A percentile compares a stretch with the other conserved stretches of the same genome.
Conservation (phyloP, 2,113 vertebrate species). For the Pseudorectes ferrugineus region DNA sequence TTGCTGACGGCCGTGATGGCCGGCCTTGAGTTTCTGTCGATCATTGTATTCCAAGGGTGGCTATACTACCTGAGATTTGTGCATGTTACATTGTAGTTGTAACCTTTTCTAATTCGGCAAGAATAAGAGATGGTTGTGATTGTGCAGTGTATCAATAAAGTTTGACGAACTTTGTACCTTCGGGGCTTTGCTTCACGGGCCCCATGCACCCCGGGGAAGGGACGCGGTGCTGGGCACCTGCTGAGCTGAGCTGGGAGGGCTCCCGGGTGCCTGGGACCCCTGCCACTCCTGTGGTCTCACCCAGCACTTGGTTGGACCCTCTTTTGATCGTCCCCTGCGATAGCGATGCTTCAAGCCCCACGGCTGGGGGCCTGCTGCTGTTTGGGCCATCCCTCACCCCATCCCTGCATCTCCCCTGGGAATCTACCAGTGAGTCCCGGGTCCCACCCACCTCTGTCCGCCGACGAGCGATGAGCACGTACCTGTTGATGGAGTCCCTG, state of each 20-base stretch:
- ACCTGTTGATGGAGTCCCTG: neutral
- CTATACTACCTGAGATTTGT: slow-evolving; percentile 83
- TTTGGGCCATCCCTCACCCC: neutral
- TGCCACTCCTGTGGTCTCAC: rapidly evolving
- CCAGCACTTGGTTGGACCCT: neutral
- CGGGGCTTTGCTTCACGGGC: slow-evolving; percentile 63
- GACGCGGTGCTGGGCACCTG: neutral
- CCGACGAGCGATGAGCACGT: neutral
- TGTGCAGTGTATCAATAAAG: slow-evolving; percentile 89
- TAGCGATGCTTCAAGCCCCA: rapidly evolving
- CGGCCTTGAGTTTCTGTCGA: slow-evolving; percentile 70
- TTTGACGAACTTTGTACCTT: slow-evolving; percentile 83
- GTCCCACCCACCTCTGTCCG: neutral
- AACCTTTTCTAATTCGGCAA: slow-evolving; percentile 87
- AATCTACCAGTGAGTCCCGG: rapidly evolving
- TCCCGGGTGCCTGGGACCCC: neutral
- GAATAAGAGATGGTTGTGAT: slow-evolving; percentile 86
- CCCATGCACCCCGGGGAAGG: neutral
- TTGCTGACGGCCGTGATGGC: slow-evolving; percentile 7
- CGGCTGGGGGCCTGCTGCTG: rapidly evolving
- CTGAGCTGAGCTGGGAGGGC: neutral
- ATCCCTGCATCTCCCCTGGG: neutral
- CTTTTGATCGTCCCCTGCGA: rapidly evolving
- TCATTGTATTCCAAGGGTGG: slow-evolving; percentile 80
- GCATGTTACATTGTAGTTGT: slow-evolving; percentile 88